Evolutionary conservation across 2,113 vertebrate genomes (phyloP).

Genomic region (Carollia perspicillata): DNA sequence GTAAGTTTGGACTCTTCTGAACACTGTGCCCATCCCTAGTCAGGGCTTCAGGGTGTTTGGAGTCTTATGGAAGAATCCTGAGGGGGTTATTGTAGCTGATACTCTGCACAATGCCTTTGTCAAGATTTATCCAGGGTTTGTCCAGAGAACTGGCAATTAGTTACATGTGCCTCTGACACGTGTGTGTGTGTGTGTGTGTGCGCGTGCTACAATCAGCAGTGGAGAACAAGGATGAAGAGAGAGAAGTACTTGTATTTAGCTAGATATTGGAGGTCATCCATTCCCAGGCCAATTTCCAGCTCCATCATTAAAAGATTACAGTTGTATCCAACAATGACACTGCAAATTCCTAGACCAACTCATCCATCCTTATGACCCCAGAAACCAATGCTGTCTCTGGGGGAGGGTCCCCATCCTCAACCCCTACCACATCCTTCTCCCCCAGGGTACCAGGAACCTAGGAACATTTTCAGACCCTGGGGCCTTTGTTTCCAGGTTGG

Average conservation of each 20-base stretch:
- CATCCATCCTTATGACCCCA: background rate
- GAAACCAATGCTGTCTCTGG: background rate
- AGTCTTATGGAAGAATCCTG: background rate
- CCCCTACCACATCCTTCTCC: background rate
- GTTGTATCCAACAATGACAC: background rate
- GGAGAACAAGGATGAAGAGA: background rate
- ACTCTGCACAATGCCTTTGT: background rate
- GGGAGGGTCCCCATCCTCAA: background rate
- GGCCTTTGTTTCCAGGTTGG: conserved; percentile 82
- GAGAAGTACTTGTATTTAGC: background rate
- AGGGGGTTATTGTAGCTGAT: background rate
- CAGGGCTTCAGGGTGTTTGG: background rate
- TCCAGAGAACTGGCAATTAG: background rate
- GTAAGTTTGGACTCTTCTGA: conserved; percentile 80
- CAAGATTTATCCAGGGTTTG: background rate
- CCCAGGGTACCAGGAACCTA: background rate
- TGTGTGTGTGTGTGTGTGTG: background rate
- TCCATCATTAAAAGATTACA: background rate
- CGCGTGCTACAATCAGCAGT: background rate
- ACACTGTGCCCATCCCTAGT: background rate
- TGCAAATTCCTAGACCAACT: background rate
- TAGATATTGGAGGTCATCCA: background rate
- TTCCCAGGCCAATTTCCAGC: background rate
- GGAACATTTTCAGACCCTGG: background rate
- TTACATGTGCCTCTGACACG: background rate